phyloP scores from a whole-genome alignment of 2,888 invertebrate genomes.

The Corythucha ciliata region DNA sequence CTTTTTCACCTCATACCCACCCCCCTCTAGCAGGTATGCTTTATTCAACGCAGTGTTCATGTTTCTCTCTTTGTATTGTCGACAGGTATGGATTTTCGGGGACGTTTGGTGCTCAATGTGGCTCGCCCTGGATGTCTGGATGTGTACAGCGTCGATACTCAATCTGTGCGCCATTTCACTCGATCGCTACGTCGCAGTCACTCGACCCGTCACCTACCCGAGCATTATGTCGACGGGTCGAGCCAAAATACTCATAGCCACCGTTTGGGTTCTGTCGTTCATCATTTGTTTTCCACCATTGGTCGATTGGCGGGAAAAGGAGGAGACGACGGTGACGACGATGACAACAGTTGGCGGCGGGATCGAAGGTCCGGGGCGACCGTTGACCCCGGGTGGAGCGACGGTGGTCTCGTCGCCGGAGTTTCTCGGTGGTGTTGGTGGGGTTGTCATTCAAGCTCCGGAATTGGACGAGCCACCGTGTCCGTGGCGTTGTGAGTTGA shows the following conservation, averaged over 20 bases:
- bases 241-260: conserved; percentile 76
- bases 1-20: no score
- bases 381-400: conserved; percentile 26
- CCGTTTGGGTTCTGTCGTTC: conserved; percentile 93
- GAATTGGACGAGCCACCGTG: conserved; percentile 30
- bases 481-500: conserved; percentile 43
- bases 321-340: no score
- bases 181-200: conserved; percentile 93
- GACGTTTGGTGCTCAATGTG: conserved; percentile 92
- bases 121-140: conserved; percentile 96
- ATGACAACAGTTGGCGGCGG: conserved; percentile 9
- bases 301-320: conserved; percentile 77
- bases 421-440: no score
- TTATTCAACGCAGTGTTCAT: no score
- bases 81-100: conserved; percentile 96
- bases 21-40: no score
- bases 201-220: conserved; percentile 91
- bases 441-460: no score
- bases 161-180: conserved; percentile 93
- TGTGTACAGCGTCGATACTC: conserved; percentile 95
- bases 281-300: conserved; percentile 94
- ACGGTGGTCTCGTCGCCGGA: conserved; percentile 15
- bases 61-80: no score
- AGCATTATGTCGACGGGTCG: conserved; percentile 74
- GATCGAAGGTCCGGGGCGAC: conserved; percentile 25